Conservation (phyloP, 2,797 vertebrate species). For the Anableps anableps region DNA sequence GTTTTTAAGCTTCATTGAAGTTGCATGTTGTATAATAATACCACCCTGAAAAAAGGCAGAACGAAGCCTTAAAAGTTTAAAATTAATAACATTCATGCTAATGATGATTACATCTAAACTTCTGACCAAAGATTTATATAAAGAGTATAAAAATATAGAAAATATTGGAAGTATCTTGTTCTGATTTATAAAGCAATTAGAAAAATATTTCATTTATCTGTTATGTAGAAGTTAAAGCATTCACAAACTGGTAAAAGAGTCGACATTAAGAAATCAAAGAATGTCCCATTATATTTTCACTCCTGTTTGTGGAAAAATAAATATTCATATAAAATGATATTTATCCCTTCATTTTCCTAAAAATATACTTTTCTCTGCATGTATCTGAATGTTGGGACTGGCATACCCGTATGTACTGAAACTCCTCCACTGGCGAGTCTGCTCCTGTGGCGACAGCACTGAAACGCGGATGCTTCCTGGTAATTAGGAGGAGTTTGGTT, state of each 20-base stretch:
- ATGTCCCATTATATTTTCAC: background rate
- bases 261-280: background rate
- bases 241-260: background rate
- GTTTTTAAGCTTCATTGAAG: background rate
- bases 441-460: conserved; percentile 67
- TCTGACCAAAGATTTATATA: background rate
- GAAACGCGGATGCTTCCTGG: conserved; percentile 85
- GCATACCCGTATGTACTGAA: conserved; percentile 94
- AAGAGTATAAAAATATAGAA: background rate
- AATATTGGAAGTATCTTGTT: background rate
- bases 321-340: background rate
- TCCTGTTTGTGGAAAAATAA: background rate
- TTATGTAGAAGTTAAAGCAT: background rate
- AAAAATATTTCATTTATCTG: background rate
- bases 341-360: background rate
- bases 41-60: background rate
- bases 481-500: conserved; percentile 97
- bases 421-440: conserved; percentile 94
- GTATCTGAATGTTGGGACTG: background rate
- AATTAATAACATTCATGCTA: background rate
- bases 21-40: background rate
- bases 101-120: background rate
- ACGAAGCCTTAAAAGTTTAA: background rate
- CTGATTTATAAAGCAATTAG: background rate
- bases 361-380: background rate